phyloP scores from a whole-genome alignment of 2,797 vertebrate genomes.

The Serranus cabrilla region DNA sequence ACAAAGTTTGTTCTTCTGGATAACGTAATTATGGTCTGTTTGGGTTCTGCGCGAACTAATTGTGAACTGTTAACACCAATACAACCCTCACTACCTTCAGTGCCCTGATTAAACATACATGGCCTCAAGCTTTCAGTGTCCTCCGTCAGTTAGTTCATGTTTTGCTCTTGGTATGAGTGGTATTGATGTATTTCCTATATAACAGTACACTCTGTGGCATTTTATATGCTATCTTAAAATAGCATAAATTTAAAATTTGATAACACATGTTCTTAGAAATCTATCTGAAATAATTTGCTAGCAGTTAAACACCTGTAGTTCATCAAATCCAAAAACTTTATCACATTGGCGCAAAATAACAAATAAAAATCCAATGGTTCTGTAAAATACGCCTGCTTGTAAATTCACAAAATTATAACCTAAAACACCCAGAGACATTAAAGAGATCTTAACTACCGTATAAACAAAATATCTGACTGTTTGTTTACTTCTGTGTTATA shows the following conservation, averaged over 20 bases:
- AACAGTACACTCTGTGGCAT: rapidly evolving
- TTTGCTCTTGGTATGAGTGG: not conserved
- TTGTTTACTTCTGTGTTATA: too few relatives aligned
- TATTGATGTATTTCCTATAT: not conserved
- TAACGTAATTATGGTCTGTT: not conserved
- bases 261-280: not conserved
- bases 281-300: not conserved
- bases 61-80: not conserved
- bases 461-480: too few relatives aligned
- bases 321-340: not conserved
- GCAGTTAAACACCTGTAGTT: too few relatives aligned
- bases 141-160: not conserved
- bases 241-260: not conserved
- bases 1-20: not conserved
- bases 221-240: too few relatives aligned
- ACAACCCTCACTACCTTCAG: not conserved
- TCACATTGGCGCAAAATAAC: not conserved
- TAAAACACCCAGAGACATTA: not conserved
- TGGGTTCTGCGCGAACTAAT: not conserved
- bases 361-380: not conserved
- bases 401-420: not conserved
- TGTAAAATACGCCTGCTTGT: not conserved
- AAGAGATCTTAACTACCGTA: too few relatives aligned
- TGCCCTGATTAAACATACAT: not conserved
- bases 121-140: not conserved